phyloP scores from a whole-genome alignment of 2,113 vertebrate genomes.

The Cephalopterus ornatus region DNA sequence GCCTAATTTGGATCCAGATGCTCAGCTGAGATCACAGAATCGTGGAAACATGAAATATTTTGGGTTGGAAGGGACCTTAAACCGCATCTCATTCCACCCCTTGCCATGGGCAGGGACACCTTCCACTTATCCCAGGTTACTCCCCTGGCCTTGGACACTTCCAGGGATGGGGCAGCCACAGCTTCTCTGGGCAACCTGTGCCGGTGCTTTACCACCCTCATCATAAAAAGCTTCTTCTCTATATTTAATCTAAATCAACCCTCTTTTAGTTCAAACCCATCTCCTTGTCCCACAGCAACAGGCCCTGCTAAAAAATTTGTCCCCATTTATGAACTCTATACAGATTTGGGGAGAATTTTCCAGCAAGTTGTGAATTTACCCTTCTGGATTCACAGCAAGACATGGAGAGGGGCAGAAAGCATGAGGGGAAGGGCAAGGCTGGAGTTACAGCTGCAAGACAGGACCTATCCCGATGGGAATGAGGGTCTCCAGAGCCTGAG shows the following conservation, averaged over 20 bases:
- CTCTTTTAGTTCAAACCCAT: neutral
- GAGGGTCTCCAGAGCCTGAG: neutral
- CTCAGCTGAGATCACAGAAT: neutral
- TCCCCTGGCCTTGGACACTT: neutral
- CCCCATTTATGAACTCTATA: rapidly evolving
- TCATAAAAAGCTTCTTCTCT: neutral
- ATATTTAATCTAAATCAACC: no score
- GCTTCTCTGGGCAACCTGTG: neutral
- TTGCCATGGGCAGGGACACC: neutral
- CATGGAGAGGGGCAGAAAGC: neutral
- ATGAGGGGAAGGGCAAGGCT: neutral
- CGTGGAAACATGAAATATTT: neutral
- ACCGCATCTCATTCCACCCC: neutral
- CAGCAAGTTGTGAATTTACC: neutral
- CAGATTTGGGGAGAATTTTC: neutral
- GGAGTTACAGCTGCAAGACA: neutral
- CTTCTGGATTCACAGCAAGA: neutral
- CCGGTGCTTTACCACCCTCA: neutral
- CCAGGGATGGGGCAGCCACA: neutral
- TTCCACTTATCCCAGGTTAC: neutral
- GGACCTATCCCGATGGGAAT: neutral
- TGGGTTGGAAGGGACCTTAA: neutral
- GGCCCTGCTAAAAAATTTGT: neutral
- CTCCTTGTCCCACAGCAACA: neutral
- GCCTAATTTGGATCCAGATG: neutral